Evolutionary conservation across 1,140 invertebrate species (phyloP), one percentile per base, ranked within the genome.

Genomic region (Zeugodacus cucurbitae): DNA sequence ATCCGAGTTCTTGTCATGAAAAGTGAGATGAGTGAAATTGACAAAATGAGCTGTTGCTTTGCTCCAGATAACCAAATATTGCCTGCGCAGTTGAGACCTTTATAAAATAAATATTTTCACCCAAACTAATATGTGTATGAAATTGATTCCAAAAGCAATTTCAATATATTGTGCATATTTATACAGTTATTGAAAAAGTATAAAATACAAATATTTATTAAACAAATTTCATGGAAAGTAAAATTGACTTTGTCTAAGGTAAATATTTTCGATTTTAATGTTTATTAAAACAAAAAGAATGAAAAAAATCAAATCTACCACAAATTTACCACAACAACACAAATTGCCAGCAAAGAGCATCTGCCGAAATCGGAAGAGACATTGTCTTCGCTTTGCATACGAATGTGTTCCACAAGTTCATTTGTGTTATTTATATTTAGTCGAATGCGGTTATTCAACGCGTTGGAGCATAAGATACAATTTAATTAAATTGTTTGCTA

Each of bases 401-500:
- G 2, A 14, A 57, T 57, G 20, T 41, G 3, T 41, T 10, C 3
- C 11, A 57, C 54, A 57, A 6, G 11, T 11, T 6, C 3, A 57
- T 41, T 41, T 41, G 7, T 41, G 48, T 4, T 67, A 34, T 34
- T n/a, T n/a, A n/a, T n/a, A n/a, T n/a, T n/a, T n/a, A n/a, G 1
- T 10, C 1, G 64, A 1, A 34, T 67, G 29, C 14, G 67, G 34
- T 74, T 37, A 6, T 17, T 74, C 32, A 22, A 34, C 32, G 34
- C 34, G 34, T 74, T 74, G 20, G 17, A 37, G 67, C 67, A 3
- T 74, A 37, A 20, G 34, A 22, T 3, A 41, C 17, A 32, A 74
- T 74, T 74, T 74, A 74, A 34, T 67, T 67, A 34, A 67, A 67
- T 74, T 74, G 34, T 74, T 74, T 74, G 41, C 32, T 3, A 67